A percentile compares a stretch with the other conserved stretches of the same genome.
Conservation (phyloP, 1,140 invertebrate species). For the Varroa destructor region DNA sequence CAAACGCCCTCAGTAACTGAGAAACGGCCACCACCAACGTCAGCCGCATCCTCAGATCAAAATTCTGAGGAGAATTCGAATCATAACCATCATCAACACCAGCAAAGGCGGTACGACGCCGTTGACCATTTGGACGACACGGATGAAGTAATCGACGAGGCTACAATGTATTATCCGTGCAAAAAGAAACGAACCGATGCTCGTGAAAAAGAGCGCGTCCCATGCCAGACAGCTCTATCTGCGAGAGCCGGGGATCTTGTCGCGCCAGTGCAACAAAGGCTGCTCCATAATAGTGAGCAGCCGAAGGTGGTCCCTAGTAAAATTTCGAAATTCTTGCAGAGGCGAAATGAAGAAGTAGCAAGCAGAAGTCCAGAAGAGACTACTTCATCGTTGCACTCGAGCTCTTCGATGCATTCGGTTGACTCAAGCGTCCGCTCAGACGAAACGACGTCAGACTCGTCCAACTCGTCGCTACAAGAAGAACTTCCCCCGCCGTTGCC, state of each 20-base stretch:
- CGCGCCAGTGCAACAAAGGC: not conserved
- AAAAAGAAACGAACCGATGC: conserved; percentile 37
- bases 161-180: conserved; percentile 39
- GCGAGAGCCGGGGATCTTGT: not conserved
- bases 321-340: conserved; percentile 18
- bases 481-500: not conserved
- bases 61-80: too few relatives aligned
- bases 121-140: too few relatives aligned
- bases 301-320: conserved; percentile 3
- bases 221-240: too few relatives aligned
- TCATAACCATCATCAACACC: too few relatives aligned
- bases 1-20: too few relatives aligned
- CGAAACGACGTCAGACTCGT: not conserved
- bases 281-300: not conserved
- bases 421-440: too few relatives aligned
- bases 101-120: too few relatives aligned
- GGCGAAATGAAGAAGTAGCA: conserved; percentile 1
- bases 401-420: too few relatives aligned
- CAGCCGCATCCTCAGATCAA: too few relatives aligned
- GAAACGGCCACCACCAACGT: too few relatives aligned
- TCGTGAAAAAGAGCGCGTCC: conserved; percentile 36
- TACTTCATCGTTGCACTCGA: not conserved
- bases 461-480: not conserved
- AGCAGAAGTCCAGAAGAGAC: conserved; percentile 4
- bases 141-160: conserved; percentile 11